These are phyloP conservation scores for Tenualosa ilisha DNA, from an alignment of 2,797 vertebrate genomes.

Conservation along the genomic window DNA sequence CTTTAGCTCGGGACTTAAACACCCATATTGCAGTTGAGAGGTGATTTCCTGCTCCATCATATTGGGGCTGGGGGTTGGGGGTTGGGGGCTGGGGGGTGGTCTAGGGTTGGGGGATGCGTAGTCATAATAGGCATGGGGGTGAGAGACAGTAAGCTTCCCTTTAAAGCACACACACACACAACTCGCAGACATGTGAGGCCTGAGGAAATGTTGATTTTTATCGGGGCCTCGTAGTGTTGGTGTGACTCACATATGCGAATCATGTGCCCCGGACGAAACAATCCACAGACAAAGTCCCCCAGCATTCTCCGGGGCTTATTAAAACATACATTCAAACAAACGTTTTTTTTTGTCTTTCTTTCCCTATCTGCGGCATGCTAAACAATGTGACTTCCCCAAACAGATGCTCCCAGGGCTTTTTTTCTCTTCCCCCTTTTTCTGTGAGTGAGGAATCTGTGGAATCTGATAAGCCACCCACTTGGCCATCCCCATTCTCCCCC, in stretches of 20 bases:
- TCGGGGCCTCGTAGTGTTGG: not conserved
- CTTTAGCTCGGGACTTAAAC: not conserved
- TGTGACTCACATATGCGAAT: conserved; percentile 7
- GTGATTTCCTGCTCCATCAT: not conserved
- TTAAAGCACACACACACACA: too few relatives aligned
- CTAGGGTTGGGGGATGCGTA: not conserved
- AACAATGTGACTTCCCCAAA: conserved; percentile 33
- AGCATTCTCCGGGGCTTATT: conserved; percentile 4
- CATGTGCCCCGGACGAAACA: not conserved
- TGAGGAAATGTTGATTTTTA: conserved; percentile 11
- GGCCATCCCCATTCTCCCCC: conserved; percentile 9
- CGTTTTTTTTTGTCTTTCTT: not conserved
- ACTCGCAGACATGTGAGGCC: not conserved
- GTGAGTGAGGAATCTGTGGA: conserved; percentile 27
- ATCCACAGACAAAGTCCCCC: conserved; percentile 24
- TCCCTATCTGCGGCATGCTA: not conserved
- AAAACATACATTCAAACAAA: conserved; percentile 26
- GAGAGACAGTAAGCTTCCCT: conserved; percentile 3
- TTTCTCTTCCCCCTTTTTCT: not conserved
- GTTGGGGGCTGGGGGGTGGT: not conserved
- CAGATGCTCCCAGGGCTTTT: conserved; percentile 34
- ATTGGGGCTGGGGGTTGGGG: not conserved
- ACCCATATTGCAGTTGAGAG: conserved; percentile 19
- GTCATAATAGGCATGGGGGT: not conserved
- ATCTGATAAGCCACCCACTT: conserved; percentile 39